A percentile compares a stretch with the other conserved stretches of the same genome.
Conservation (phyloP, 2,888 invertebrate species). For the Aphidoletes aphidimyza region DNA sequence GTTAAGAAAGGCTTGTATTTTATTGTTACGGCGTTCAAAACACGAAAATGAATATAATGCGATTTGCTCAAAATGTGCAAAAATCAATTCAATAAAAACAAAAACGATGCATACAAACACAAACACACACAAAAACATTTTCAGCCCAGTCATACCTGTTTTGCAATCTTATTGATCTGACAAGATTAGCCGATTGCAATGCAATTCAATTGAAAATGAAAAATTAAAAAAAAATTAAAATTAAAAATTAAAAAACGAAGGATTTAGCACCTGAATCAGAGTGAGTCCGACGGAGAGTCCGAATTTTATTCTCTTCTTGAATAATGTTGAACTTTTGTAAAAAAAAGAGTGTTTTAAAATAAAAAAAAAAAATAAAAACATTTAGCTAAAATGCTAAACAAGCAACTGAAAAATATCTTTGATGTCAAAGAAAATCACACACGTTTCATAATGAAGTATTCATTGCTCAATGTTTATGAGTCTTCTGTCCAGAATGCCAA, state of each 20-base stretch:
- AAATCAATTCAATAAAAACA: neutral
- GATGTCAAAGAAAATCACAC: constrained; percentile 33
- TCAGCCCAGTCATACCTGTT: neutral
- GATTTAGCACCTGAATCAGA: no score
- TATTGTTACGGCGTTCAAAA: no score
- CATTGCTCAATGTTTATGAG: constrained; percentile 8
- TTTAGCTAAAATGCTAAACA: neutral
- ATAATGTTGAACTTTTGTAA: neutral
- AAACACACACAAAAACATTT: neutral
- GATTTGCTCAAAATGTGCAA: neutral
- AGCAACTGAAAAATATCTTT: neutral
- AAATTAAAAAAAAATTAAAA: no score
- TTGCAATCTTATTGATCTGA: neutral
- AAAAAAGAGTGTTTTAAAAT: constrained; percentile 3
- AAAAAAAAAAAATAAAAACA: no score
- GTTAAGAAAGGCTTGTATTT: no score
- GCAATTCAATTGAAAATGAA: neutral
- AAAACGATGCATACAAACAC: no score
- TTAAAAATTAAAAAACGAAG: no score
- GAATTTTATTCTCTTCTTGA: neutral
- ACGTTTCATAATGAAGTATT: constrained; percentile 10
- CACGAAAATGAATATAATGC: neutral
- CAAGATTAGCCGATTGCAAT: neutral
- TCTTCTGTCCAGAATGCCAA: constrained; percentile 3
- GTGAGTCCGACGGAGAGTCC: no score